Percentiles rank a stretch among this genome's conserved stretches.
Evolutionary conservation across 2,888 invertebrate species (phyloP).

Genomic region (Parnassius smintheus): DNA sequence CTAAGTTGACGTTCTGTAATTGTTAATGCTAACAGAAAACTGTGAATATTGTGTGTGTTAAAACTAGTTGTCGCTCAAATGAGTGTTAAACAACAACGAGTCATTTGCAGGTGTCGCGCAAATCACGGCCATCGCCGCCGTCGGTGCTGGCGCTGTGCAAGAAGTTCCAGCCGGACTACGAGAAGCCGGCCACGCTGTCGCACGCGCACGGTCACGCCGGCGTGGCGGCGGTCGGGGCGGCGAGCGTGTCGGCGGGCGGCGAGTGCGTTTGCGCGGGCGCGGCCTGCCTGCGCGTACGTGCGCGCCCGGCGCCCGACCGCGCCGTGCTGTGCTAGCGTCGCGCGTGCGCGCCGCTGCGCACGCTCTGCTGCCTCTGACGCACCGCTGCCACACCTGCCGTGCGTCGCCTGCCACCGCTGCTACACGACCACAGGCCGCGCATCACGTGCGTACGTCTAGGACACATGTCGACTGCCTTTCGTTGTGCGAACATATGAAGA

Average conservation of each 20-base stretch:
- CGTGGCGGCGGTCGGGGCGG: not conserved
- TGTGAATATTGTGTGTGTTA: no score
- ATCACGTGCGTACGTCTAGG: not conserved
- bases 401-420: not conserved
- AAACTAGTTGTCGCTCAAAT: no score
- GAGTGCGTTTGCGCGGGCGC: conserved; percentile 38
- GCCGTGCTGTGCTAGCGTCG: conserved; percentile 61
- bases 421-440: not conserved
- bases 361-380: conserved; percentile 25
- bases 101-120: conserved; percentile 75
- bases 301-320: conserved; percentile 39
- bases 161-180: conserved; percentile 78
- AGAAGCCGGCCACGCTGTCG: conserved; percentile 67
- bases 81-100: not conserved
- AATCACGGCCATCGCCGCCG: conserved; percentile 80
- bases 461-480: no score
- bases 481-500: no score
- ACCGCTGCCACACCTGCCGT: not conserved
- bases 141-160: conserved; percentile 77
- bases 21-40: no score
- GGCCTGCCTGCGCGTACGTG: conserved; percentile 39
- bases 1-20: no score
- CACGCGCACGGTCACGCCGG: conserved; percentile 37
- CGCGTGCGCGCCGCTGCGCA: conserved; percentile 32
- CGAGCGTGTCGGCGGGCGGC: conserved; percentile 28